phyloP scores from a whole-genome alignment of 2,888 invertebrate species.

The Hypena proboscidalis region DNA sequence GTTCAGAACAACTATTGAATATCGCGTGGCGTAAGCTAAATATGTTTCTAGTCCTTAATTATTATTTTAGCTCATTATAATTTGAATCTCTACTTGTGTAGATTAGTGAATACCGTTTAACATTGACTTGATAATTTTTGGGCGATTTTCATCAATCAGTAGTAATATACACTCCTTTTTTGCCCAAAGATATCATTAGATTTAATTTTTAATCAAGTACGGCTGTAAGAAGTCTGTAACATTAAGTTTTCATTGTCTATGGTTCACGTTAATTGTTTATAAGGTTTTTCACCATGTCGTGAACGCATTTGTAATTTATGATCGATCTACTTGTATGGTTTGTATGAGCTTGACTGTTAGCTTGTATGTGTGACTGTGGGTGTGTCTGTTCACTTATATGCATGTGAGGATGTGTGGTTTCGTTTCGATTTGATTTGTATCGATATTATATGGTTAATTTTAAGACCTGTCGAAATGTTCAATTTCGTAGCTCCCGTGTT shows the following conservation, averaged over 20 bases:
- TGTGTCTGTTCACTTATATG: slow-evolving; percentile 27
- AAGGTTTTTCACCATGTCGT: slow-evolving; percentile 44
- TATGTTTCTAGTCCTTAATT: slow-evolving; percentile 37
- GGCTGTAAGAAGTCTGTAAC: slow-evolving; percentile 45
- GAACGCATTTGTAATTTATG: slow-evolving; percentile 57
- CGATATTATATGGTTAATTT: slow-evolving; percentile 52
- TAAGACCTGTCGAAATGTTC: too few relatives aligned
- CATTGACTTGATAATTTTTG: slow-evolving; percentile 27
- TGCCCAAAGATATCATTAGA: slow-evolving; percentile 18
- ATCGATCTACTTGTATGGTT: slow-evolving; percentile 54
- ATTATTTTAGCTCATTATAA: slow-evolving; percentile 35
- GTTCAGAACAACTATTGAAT: neutral
- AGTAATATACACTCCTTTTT: slow-evolving; percentile 7
- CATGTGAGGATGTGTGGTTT: slow-evolving; percentile 45
- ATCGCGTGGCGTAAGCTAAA: slow-evolving; percentile 33
- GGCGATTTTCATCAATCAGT: slow-evolving; percentile 36
- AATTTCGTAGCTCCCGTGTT: too few relatives aligned
- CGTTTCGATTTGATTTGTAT: slow-evolving; percentile 55
- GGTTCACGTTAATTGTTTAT: slow-evolving; percentile 58
- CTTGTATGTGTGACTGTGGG: slow-evolving; percentile 43
- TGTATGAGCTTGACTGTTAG: slow-evolving; percentile 51
- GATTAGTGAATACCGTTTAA: slow-evolving; percentile 23
- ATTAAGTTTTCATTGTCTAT: slow-evolving; percentile 76
- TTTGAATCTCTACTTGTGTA: slow-evolving; percentile 49
- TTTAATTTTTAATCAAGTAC: slow-evolving; percentile 29